Evolutionary conservation across 1,140 invertebrate genomes (phyloP).

Genomic region (Kradibia gibbosae): DNA sequence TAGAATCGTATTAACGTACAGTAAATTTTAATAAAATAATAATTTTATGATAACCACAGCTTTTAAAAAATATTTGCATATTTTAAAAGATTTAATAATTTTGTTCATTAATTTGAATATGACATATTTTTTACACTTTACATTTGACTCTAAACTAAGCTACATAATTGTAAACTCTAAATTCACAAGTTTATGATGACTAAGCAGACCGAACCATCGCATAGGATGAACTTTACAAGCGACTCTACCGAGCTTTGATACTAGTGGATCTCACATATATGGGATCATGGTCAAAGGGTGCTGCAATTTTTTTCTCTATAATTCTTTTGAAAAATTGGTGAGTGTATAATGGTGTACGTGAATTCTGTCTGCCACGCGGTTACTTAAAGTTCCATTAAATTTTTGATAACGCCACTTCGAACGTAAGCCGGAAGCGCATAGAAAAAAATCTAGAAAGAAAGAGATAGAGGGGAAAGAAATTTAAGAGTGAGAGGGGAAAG

Average conservation of each 20-base stretch:
- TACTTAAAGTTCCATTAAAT: constrained; percentile 45
- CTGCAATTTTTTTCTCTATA: background rate
- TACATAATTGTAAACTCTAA: background rate
- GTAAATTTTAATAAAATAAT: no score
- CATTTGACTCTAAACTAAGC: background rate
- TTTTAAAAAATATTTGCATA: no score
- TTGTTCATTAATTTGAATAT: background rate
- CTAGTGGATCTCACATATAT: background rate
- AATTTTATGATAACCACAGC: no score
- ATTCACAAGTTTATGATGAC: background rate
- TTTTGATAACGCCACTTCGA: constrained; percentile 39
- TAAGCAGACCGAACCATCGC: no score
- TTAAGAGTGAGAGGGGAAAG: background rate
- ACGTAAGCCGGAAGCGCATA: background rate
- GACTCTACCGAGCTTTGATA: background rate
- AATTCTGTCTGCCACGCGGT: background rate
- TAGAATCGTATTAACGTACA: no score
- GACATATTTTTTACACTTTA: background rate
- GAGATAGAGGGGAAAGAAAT: background rate
- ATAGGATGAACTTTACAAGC: background rate
- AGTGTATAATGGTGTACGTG: background rate
- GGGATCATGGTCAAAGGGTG: background rate
- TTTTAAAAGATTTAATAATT: no score
- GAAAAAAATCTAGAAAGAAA: background rate
- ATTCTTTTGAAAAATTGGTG: background rate